Evolutionary conservation across 2,113 vertebrate species (phyloP).

Genomic region (Brevimyrus niger): DNA sequence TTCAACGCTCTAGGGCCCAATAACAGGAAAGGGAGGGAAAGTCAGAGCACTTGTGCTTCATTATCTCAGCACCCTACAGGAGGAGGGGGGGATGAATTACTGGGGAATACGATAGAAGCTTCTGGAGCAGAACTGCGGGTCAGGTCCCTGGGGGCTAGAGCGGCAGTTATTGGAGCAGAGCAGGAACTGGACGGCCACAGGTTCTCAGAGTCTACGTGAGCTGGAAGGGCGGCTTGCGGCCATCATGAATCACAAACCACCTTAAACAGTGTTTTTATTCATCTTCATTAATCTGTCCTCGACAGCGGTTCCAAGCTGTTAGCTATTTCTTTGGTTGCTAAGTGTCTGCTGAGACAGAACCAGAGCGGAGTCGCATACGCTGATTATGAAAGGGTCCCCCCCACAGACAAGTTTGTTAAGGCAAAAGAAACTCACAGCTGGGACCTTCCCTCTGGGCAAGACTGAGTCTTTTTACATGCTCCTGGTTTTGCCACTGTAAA

Average conservation of each 20-base stretch:
- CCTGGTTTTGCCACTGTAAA: neutral
- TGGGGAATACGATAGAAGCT: conserved; percentile 10
- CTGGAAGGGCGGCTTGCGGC: neutral
- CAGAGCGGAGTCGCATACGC: neutral
- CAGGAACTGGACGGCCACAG: neutral
- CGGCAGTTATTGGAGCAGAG: neutral
- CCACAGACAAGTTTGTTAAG: conserved; percentile 1
- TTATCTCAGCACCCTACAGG: neutral
- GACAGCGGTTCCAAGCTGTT: conserved; percentile 16
- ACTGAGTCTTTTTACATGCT: neutral
- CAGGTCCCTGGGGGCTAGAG: neutral
- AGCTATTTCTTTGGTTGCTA: conserved; percentile 2
- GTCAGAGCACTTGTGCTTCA: neutral
- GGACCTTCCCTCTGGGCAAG: neutral
- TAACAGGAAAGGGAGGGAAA: neutral
- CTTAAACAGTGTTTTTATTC: neutral
- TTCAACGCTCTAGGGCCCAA: conserved; percentile 4
- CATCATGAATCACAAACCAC: neutral
- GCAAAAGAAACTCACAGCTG: neutral
- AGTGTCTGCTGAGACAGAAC: neutral
- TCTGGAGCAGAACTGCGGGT: neutral
- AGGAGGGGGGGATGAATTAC: neutral
- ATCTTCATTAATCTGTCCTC: neutral
- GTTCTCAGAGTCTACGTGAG: neutral
- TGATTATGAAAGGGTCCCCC: neutral